These are phyloP conservation scores for Glomeris maerens DNA, from an alignment of 1,140 invertebrate genomes.

Conservation along the genomic window DNA sequence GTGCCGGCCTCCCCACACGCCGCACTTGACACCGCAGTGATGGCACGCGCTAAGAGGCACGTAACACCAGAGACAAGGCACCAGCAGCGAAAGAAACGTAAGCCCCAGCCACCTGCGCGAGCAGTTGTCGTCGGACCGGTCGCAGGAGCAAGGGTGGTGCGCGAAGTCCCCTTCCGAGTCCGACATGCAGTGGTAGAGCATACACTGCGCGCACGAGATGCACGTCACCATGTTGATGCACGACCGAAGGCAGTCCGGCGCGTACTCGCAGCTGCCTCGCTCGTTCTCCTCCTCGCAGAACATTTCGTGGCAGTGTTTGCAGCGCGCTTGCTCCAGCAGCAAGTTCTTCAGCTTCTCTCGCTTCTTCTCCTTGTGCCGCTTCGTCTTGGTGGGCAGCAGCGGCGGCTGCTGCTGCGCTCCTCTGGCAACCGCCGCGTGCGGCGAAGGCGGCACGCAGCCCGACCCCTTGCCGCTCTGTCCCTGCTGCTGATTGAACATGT, in stretches of 20 bases:
- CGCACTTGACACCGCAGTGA: slow-evolving; percentile 58
- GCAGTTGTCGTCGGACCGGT: slow-evolving; percentile 38
- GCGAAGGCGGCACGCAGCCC: too few relatives aligned
- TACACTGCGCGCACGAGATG: slow-evolving; percentile 66
- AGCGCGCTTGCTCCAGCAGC: slow-evolving; percentile 23
- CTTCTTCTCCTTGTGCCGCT: slow-evolving; percentile 12
- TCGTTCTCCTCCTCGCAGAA: slow-evolving; percentile 58
- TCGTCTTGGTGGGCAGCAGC: slow-evolving; percentile 44
- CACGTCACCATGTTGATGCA: slow-evolving; percentile 70
- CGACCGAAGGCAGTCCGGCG: slow-evolving; percentile 63
- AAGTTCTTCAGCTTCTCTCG: slow-evolving; percentile 16
- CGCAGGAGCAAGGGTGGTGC: slow-evolving; percentile 62
- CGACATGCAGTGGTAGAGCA: slow-evolving; percentile 84
- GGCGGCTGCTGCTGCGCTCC: slow-evolving; percentile 14
- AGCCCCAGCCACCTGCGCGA: slow-evolving; percentile 61
- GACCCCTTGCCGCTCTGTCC: slow-evolving; percentile 21
- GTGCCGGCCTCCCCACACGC: slow-evolving; percentile 68
- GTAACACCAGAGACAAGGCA: slow-evolving; percentile 89
- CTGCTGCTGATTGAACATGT: slow-evolving; percentile 9
- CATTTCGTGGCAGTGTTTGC: slow-evolving; percentile 35
- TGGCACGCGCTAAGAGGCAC: slow-evolving; percentile 69
- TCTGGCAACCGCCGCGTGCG: background rate
- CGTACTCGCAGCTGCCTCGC: slow-evolving; percentile 69
- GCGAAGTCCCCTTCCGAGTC: slow-evolving; percentile 56
- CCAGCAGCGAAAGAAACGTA: slow-evolving; percentile 65